phyloP scores from a whole-genome alignment of 2,888 invertebrate species.

The Andricus curvator region DNA sequence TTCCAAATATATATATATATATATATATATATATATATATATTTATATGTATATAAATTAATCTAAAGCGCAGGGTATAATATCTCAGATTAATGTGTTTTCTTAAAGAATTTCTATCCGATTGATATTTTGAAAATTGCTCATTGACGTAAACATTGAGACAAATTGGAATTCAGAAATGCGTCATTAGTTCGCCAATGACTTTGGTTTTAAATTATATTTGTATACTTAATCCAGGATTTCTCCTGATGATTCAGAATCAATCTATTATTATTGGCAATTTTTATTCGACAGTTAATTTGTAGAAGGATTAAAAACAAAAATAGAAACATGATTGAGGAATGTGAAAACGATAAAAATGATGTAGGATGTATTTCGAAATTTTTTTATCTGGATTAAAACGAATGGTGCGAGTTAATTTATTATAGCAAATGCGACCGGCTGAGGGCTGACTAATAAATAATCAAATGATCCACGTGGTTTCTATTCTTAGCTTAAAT shows the following conservation, averaged over 20 bases:
- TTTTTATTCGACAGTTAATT: not conserved
- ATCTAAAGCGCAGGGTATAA: not conserved
- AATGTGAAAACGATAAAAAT: not conserved
- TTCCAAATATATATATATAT: not conserved
- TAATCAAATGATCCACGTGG: slow-evolving; percentile 59
- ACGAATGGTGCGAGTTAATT: not conserved
- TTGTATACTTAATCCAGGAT: not conserved
- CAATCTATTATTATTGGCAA: not conserved
- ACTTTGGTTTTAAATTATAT: not conserved
- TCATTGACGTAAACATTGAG: not conserved
- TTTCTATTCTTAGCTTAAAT: slow-evolving; percentile 59
- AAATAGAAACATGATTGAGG: not conserved
- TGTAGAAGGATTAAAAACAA: not conserved
- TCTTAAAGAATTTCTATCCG: not conserved
- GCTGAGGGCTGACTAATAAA: slow-evolving; percentile 58
- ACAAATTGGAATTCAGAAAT: not conserved
- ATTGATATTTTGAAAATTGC: not conserved
- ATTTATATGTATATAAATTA: not conserved
- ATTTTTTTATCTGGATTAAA: not conserved
- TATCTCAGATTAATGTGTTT: not conserved
- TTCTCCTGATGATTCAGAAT: not conserved
- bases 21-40: too few species aligned
- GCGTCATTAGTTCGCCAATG: not conserved
- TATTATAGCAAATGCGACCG: slow-evolving; percentile 39
- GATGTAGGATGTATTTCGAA: not conserved